phyloP scores from a whole-genome alignment of 1,140 invertebrate genomes.

The Saccostrea glomerata region DNA sequence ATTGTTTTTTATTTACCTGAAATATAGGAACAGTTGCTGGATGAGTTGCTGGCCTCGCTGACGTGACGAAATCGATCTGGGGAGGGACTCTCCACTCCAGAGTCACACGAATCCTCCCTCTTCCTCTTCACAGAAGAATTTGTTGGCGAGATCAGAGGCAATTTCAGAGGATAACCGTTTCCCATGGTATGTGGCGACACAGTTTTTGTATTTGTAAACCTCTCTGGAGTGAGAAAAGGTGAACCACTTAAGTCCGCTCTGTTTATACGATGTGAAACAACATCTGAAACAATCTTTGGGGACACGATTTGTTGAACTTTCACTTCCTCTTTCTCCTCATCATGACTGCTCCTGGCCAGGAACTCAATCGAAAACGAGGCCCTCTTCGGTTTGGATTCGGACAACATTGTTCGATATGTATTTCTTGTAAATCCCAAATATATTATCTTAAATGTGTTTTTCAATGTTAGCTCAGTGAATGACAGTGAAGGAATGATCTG shows the following conservation, averaged over 20 bases:
- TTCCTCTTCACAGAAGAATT: constrained; percentile 20
- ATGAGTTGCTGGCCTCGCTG: constrained; percentile 33
- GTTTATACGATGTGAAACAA: neutral
- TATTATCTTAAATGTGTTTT: neutral
- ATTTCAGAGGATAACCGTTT: neutral
- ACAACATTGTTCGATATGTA: constrained; percentile 22
- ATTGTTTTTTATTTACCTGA: neutral
- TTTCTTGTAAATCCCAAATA: neutral
- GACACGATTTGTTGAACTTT: neutral
- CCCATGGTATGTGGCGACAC: neutral
- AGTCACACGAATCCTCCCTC: constrained; percentile 31
- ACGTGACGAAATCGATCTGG: constrained; percentile 1
- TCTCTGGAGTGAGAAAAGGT: neutral
- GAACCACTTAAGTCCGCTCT: neutral
- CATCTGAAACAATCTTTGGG: neutral
- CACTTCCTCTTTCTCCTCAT: neutral
- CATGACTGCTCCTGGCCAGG: constrained; percentile 50
- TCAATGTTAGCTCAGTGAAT: constrained; percentile 15
- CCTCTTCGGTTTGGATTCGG: constrained; percentile 39
- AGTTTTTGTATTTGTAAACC: neutral
- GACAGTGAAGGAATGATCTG: neutral
- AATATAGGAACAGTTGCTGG: neutral
- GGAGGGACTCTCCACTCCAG: constrained; percentile 23
- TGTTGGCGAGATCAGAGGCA: neutral
- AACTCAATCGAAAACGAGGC: constrained; percentile 53